Conservation (phyloP, 1,140 invertebrate species). For the Heliconius congener region DNA sequence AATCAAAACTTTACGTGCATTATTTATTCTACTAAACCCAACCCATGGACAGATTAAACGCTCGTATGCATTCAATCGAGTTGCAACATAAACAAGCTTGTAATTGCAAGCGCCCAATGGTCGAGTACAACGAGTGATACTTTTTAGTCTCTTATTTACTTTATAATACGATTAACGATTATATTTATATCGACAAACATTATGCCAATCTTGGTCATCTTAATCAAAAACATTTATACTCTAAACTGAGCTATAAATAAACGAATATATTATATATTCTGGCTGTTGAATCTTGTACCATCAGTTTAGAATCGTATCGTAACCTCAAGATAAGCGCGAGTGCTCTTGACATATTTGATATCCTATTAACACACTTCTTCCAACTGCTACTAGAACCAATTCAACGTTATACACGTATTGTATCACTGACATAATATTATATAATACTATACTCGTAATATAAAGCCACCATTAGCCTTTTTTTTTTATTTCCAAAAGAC, state of each 20-base stretch:
- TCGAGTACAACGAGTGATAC: not conserved
- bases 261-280: not conserved
- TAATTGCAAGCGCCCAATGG: not conserved
- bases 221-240: too few species aligned
- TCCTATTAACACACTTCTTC: not conserved
- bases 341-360: slow-evolving; percentile 22
- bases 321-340: slow-evolving; percentile 10
- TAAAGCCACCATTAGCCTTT: too few species aligned
- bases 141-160: not conserved
- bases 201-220: too few species aligned
- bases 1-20: too few species aligned
- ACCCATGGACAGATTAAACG: not conserved
- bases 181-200: too few species aligned
- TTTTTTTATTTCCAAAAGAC: too few species aligned
- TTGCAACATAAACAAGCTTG: not conserved
- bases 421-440: not conserved
- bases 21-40: not conserved
- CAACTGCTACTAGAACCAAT: not conserved
- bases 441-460: too few species aligned
- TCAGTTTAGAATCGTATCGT: not conserved
- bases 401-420: not conserved
- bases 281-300: too few species aligned
- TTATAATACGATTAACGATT: too few species aligned
- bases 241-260: too few species aligned
- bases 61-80: not conserved